Evolutionary conservation across 2,888 invertebrate species (phyloP).

Genomic region (Tuberolachnus salignus): DNA sequence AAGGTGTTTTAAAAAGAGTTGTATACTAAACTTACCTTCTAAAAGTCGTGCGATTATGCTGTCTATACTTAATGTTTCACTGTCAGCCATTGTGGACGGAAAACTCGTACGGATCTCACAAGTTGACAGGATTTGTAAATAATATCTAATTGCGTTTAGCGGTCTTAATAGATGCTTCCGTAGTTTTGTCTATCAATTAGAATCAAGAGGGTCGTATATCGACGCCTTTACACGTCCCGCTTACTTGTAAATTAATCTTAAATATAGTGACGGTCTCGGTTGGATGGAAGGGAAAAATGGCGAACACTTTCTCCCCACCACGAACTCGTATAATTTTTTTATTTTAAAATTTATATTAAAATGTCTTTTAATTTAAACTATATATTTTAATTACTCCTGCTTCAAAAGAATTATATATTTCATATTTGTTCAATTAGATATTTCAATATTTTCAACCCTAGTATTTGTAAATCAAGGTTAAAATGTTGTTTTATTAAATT

Average conservation of each 20-base stretch:
- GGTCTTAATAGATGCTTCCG: not conserved
- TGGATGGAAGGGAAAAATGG: slow-evolving; percentile 52
- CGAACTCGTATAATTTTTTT: slow-evolving; percentile 28
- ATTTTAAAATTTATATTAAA: slow-evolving; percentile 2
- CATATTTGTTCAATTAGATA: not conserved
- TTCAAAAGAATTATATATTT: not conserved
- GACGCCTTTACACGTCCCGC: slow-evolving; percentile 38
- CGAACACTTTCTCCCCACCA: slow-evolving; percentile 49
- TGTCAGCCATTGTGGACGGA: slow-evolving; percentile 73
- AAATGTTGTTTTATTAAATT: not conserved
- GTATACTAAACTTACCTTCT: slow-evolving; percentile 77
- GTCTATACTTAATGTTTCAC: slow-evolving; percentile 94
- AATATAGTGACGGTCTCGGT: slow-evolving; percentile 17
- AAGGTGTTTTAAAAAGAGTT: not conserved
- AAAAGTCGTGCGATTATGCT: slow-evolving; percentile 93
- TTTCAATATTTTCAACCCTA: slow-evolving; percentile 21
- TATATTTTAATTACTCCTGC: not conserved
- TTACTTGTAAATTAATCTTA: slow-evolving; percentile 52
- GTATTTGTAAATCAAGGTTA: slow-evolving; percentile 29
- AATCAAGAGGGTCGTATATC: slow-evolving; percentile 23
- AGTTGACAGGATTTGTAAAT: not conserved
- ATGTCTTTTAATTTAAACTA: not conserved
- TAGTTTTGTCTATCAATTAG: slow-evolving; percentile 18
- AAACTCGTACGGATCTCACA: not conserved
- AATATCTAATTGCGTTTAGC: not conserved